Evolutionary conservation across 2,113 vertebrate species (phyloP).

Genomic region (Oryzias javanicus): DNA sequence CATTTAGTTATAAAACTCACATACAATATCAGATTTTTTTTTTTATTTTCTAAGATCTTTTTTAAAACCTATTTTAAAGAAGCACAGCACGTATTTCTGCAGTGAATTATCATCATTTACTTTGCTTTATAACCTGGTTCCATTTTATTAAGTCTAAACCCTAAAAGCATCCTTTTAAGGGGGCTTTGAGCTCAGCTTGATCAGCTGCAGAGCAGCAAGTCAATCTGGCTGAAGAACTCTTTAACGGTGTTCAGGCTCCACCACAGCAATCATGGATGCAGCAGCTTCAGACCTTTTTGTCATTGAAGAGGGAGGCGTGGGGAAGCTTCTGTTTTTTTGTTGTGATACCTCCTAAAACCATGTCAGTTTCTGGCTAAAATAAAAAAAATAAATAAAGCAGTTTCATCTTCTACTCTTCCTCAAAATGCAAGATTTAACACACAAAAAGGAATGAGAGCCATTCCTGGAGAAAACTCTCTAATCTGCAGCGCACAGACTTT

Average conservation of each 20-base stretch:
- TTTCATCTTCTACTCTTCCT: constrained; percentile 12
- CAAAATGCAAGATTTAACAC: constrained; percentile 29
- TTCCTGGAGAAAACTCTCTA: constrained; percentile 24
- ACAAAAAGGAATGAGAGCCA: constrained; percentile 24
- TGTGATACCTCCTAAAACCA: constrained; percentile 13
- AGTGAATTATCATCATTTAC: too few relatives aligned
- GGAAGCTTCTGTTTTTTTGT: constrained; percentile 6
- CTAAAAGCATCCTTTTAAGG: not conserved
- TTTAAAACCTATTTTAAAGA: too few relatives aligned
- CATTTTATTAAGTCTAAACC: not conserved
- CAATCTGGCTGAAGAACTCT: constrained; percentile 44
- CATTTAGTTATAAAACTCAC: too few relatives aligned
- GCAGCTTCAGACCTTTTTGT: constrained; percentile 10
- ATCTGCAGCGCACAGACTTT: constrained; percentile 42
- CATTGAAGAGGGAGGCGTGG: constrained; percentile 4
- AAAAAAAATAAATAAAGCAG: constrained; percentile 9
- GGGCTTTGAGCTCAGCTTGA: not conserved
- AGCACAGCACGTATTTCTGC: too few relatives aligned
- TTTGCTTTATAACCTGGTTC: too few relatives aligned
- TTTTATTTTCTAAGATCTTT: too few relatives aligned
- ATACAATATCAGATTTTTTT: too few relatives aligned
- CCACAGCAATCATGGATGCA: constrained; percentile 13
- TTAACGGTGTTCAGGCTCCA: constrained; percentile 10
- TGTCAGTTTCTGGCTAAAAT: not conserved
- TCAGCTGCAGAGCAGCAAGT: constrained; percentile 18